A percentile compares a stretch with the other conserved stretches of the same genome.
Conservation (phyloP, 1,140 invertebrate species). For the Drosophila asahinai region DNA sequence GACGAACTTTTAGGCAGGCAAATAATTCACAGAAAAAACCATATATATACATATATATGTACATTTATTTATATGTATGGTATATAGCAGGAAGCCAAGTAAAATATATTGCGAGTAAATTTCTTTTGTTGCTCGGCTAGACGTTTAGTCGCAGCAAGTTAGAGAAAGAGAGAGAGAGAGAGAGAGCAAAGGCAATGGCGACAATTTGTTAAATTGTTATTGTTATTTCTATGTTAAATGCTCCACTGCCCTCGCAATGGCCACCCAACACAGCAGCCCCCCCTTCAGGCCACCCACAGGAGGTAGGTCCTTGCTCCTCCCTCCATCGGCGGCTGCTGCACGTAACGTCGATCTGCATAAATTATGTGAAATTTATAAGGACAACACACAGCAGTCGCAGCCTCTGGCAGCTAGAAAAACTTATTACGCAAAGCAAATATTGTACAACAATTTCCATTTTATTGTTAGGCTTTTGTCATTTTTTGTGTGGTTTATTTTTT, state of each 20-base stretch:
- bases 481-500: slow-evolving; percentile 13
- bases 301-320: not conserved
- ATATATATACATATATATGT: slow-evolving; percentile 19
- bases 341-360: slow-evolving; percentile 82
- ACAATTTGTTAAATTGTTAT: slow-evolving; percentile 84
- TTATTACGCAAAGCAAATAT: slow-evolving; percentile 78
- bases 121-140: slow-evolving; percentile 76
- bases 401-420: slow-evolving; percentile 62
- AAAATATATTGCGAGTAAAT: slow-evolving; percentile 77
- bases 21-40: slow-evolving; percentile 70
- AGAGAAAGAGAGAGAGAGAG: not conserved
- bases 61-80: slow-evolving; percentile 29
- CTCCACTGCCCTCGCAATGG: slow-evolving; percentile 74
- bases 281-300: not conserved
- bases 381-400: slow-evolving; percentile 53
- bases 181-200: slow-evolving; percentile 53
- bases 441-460: slow-evolving; percentile 70
- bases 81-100: slow-evolving; percentile 74
- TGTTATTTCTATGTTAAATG: slow-evolving; percentile 84
- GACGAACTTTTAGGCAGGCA: slow-evolving; percentile 59
- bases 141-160: slow-evolving; percentile 53
- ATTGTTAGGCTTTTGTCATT: slow-evolving; percentile 42
- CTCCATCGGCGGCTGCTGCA: slow-evolving; percentile 59
- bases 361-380: slow-evolving; percentile 81
- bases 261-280: not conserved